Conservation (phyloP, 2,888 invertebrate genomes). For the Steinernema carpocapsae region DNA sequence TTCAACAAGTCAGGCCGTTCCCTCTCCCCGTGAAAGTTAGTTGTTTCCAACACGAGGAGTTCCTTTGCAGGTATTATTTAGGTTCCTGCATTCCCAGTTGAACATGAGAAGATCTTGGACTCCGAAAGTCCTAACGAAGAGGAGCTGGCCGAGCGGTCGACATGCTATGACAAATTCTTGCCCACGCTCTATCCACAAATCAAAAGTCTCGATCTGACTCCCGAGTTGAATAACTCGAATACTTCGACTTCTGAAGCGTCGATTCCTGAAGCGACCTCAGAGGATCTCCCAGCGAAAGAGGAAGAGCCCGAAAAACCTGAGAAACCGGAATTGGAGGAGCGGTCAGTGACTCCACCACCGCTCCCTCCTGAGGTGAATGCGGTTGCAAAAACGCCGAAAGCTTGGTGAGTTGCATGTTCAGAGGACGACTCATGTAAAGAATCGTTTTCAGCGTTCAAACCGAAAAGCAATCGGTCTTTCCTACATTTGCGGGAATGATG, state of each 20-base stretch:
- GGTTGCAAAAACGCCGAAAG: not conserved
- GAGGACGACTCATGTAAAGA: not conserved
- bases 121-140: not conserved
- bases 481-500: not conserved
- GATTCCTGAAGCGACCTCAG: not conserved
- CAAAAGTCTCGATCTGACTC: not conserved
- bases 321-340: no score
- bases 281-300: not conserved
- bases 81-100: slow-evolving; percentile 11
- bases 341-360: not conserved
- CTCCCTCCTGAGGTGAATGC: not conserved
- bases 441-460: not conserved
- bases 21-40: slow-evolving; percentile 3
- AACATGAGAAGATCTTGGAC: not conserved
- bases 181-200: slow-evolving; percentile 11
- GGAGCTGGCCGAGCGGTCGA: not conserved
- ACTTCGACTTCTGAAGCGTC: slow-evolving; percentile 3
- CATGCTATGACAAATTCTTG: slow-evolving; percentile 1
- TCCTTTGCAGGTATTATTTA: not conserved
- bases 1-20: slow-evolving; percentile 41
- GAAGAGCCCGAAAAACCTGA: not conserved
- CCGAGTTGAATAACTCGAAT: not conserved
- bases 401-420: not conserved
- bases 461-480: slow-evolving; percentile 7
- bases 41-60: not conserved